Evolutionary conservation across 2,113 vertebrate species (phyloP).

Genomic region (Herpailurus yagouaroundi): DNA sequence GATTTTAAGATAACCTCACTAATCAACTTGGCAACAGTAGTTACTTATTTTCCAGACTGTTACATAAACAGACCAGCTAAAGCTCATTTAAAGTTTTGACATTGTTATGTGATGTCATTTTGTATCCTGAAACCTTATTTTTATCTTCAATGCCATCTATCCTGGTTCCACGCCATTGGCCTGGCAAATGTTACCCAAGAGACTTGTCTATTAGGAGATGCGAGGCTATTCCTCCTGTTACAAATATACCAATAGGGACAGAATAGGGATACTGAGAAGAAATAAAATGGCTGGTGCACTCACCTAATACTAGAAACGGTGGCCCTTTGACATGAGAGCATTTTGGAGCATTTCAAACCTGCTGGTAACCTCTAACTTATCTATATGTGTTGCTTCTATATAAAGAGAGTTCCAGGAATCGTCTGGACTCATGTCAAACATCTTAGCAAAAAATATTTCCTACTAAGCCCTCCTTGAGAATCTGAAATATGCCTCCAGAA

Average conservation of each 20-base stretch:
- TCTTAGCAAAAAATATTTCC: background rate
- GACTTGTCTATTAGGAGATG: background rate
- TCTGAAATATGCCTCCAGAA: background rate
- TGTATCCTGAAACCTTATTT: background rate
- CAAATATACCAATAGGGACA: background rate
- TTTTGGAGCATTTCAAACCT: background rate
- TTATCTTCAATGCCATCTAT: background rate
- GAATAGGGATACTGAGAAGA: too few species aligned
- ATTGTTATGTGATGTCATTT: background rate
- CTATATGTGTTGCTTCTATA: background rate
- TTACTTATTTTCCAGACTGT: background rate
- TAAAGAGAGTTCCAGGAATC: background rate
- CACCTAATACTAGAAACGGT: background rate
- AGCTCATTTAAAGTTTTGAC: background rate
- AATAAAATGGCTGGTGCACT: background rate
- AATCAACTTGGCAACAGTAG: background rate
- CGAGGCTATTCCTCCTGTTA: background rate
- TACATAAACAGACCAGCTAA: background rate
- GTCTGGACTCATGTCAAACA: background rate
- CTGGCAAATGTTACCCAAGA: background rate
- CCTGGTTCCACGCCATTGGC: accelerated
- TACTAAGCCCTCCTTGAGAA: background rate
- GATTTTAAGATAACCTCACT: background rate
- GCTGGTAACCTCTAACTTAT: background rate
- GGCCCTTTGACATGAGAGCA: background rate